These are phyloP conservation scores for Leucophenga montana DNA, from an alignment of 2,888 invertebrate species.

Conservation along the genomic window DNA sequence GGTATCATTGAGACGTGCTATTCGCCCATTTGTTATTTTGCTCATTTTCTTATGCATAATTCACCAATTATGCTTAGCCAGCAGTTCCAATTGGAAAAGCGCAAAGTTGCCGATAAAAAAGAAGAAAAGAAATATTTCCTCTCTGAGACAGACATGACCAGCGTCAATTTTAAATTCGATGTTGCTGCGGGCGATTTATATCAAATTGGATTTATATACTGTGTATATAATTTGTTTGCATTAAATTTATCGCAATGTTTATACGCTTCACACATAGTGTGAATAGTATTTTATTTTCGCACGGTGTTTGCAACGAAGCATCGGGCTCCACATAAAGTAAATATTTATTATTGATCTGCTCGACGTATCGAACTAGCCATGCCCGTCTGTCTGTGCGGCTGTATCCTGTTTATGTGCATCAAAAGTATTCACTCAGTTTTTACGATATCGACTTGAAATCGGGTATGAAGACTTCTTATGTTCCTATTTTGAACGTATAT, in stretches of 20 bases:
- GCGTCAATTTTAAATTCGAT: constrained; percentile 9
- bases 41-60: constrained; percentile 54
- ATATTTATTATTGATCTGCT: no score
- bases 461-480: no score
- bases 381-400: no score
- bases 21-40: constrained; percentile 24
- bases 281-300: no score
- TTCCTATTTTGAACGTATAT: no score
- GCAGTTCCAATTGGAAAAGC: constrained; percentile 2
- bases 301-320: no score
- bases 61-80: constrained; percentile 44
- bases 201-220: not conserved
- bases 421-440: no score
- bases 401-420: no score
- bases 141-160: constrained; percentile 7
- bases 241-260: not conserved
- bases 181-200: not conserved
- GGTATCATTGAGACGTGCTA: not conserved
- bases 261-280: no score
- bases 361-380: no score
- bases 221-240: not conserved
- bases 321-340: no score
- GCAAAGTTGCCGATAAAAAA: constrained; percentile 2
- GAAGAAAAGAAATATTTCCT: not conserved
- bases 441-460: no score